Evolutionary conservation across 2,888 invertebrate genomes (phyloP), one percentile per base, ranked within the genome.

Genomic region (Metellina segmentata): DNA sequence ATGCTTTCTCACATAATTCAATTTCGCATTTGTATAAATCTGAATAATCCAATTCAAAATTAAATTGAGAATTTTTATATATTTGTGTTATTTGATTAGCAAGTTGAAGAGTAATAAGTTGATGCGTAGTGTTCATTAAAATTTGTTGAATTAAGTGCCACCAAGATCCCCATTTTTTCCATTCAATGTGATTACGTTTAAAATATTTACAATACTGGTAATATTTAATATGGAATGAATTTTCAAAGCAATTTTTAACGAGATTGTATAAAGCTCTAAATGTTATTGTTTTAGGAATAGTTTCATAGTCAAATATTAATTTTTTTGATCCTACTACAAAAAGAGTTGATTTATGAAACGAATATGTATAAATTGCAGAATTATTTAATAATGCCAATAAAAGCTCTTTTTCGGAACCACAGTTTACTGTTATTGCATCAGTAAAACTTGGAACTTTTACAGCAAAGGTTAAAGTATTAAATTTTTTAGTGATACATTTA

Each of bases 21-120:
- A 82, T 82, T 82, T 82, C 82, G 71, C 82, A 82, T 82, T 82
- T 71, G 71, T 82, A 82, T 8, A 82, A 51, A 71, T 82, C 51
- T 1, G 72, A n/a, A 49, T 49, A 71, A 71, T 82, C 51, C 7
- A 71, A n/a, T 19, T 51, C 13, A 49, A 71, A 82, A 51, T 82
- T 20, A 7, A 4, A 7, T n/a, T 82, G 71, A 51, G 82, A 82
- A 49, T 82, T 82, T 71, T 8, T 19, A 51, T 82, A 52, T 49
- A 72, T 72, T 13, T 20, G 48, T 4, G 48, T 19, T n/a, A 72
- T 71, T 82, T n/a, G 7, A 4, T 82, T 71, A 6, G 72, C 51
- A 51, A 48, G 11, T 51, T 82, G 71, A 13, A 82, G 9, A n/a
- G 71, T 71, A 1, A 82, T 70, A 19, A 34, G 34, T 69, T 34